phyloP scores from a whole-genome alignment of 1,140 invertebrate species.

The Leptestheria dahalacensis region DNA sequence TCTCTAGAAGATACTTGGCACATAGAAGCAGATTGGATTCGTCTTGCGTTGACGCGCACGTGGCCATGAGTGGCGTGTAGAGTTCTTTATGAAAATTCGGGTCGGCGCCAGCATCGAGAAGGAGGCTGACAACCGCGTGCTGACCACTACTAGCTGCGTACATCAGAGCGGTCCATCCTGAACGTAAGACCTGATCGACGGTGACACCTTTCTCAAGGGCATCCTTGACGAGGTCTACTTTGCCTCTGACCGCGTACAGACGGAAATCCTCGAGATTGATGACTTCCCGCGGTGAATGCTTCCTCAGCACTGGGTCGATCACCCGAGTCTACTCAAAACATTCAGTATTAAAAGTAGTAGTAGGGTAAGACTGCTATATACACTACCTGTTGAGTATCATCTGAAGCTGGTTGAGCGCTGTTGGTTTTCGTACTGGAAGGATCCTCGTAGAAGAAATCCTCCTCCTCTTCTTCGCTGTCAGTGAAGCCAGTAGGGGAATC shows the following conservation, averaged over 20 bases:
- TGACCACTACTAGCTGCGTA: conserved; percentile 31
- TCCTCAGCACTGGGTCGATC: not conserved
- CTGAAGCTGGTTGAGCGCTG: not conserved
- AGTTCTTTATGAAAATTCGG: conserved; percentile 35
- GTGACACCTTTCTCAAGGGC: conserved; percentile 23
- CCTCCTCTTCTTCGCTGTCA: conserved; percentile 11
- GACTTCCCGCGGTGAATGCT: not conserved
- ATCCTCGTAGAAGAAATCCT: conserved; percentile 1
- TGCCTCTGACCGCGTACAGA: conserved; percentile 24
- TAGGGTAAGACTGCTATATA: too few relatives aligned
- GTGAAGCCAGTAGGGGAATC: conserved; percentile 11
- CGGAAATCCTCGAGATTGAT: conserved; percentile 25
- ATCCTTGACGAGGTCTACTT: conserved; percentile 21
- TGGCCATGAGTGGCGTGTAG: conserved; percentile 37
- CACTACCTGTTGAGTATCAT: not conserved
- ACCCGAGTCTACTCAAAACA: too few relatives aligned
- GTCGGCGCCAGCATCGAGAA: conserved; percentile 31
- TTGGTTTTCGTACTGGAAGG: not conserved
- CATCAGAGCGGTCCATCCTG: conserved; percentile 35
- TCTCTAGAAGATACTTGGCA: conserved; percentile 29
- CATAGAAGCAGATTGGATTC: conserved; percentile 28
- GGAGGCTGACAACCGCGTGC: conserved; percentile 26
- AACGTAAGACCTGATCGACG: conserved; percentile 28
- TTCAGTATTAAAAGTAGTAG: too few relatives aligned
- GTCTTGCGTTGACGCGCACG: conserved; percentile 28